Evolutionary conservation across 2,113 vertebrate genomes (phyloP), one percentile per base, ranked within the genome.

Genomic region (Chloroceryle aenea): DNA sequence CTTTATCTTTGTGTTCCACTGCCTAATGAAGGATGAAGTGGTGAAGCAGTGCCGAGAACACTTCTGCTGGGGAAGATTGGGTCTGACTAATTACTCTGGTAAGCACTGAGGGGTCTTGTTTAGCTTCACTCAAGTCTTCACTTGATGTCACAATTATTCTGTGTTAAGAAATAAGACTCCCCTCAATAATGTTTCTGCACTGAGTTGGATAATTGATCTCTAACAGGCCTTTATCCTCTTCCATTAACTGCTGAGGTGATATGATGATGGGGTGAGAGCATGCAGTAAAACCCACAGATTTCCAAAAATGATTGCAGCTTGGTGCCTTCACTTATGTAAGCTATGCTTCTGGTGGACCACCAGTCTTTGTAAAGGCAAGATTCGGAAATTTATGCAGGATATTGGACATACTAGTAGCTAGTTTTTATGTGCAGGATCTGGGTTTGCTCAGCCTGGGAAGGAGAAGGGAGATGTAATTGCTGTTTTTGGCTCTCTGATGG

Each of bases 1-100:
- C 94, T 98, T 99, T 88, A 97, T 99, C 72, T 99, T 99, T 93
- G 55, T 99, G 67, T 99, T 99, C 93, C 98, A 99, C 96, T 99
- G 99, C 75, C 69, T 99, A 61, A 98, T 99, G 98, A 99, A 99
- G 85, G 98, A 99, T 50, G 99, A 98, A 12, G 98, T 99, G 53
- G 89, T 96, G 76, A 98, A 98, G 73, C 99, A 99, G 77, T 99
- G 99, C 98, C 95, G 90, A 71, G 91, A 89, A 22, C 96, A 98
- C 58, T 94, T 99, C 47, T 98, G 98, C 87, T 99, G 98, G 40
- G 97, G 98, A 58, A 97, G 96, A 71, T 97, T 98, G 63, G 68
- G 19, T 47, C 98, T 98, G 68, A 98, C 97, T 42, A 98, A 99
- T 52, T 93, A 97, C 85, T 99, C 98, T 73, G 98, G 99, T 99